Conservation (phyloP, 2,113 vertebrate genomes). For the Perca fluviatilis region DNA sequence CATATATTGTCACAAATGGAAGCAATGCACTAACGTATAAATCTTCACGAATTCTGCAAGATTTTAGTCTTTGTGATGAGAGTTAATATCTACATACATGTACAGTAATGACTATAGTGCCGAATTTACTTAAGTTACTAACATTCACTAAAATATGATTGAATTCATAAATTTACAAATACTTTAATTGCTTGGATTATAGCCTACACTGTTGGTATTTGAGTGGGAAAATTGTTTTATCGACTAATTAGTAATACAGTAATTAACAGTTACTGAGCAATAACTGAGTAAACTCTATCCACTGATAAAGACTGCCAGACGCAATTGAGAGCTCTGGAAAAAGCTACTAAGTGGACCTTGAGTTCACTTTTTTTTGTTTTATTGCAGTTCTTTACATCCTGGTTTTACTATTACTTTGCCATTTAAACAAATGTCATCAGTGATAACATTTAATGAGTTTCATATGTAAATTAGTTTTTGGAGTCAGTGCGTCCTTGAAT, state of each 20-base stretch:
- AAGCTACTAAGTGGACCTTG: not conserved
- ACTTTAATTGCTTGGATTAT: not conserved
- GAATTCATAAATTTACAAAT: not conserved
- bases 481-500: not conserved
- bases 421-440: not conserved
- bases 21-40: not conserved
- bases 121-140: not conserved
- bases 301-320: not conserved
- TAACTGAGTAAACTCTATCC: not conserved
- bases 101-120: not conserved
- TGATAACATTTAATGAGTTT: not conserved
- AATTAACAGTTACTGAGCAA: not conserved
- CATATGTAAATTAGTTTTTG: not conserved
- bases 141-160: not conserved
- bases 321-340: not conserved
- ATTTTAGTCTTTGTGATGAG: not conserved
- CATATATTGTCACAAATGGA: not conserved
- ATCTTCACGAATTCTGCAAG: not conserved
- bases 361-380: not conserved
- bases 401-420: not conserved
- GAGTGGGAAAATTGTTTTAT: not conserved
- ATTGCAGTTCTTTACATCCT: not conserved
- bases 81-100: not conserved
- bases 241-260: not conserved
- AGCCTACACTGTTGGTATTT: not conserved